Evolutionary conservation across 2,113 vertebrate species (phyloP), one percentile per base, ranked within the genome.

Genomic region (Anguilla japonica): DNA sequence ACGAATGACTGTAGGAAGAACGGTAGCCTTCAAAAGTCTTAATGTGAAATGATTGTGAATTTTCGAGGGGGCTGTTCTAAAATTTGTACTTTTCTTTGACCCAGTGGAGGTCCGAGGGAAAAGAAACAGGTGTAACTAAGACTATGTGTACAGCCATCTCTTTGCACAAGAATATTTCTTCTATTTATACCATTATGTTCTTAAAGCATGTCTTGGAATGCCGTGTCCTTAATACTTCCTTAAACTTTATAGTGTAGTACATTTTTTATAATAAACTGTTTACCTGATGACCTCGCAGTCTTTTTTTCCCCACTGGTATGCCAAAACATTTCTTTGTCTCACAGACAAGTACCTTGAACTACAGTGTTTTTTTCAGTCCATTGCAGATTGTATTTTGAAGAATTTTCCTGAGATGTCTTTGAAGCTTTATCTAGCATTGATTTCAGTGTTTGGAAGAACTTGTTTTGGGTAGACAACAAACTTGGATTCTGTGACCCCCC

Each of bases 181-280:
- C 67, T 71, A 85, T 85, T 88, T 91, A 89, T 96, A 95, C 95
- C 94, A 94, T 96, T 91, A 71, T 87, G 63, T 94, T 91, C 91
- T 87, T 90, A 90, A 89, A 93, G 95, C 94, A 95, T 96, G 95
- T 94, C 91, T 88, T 89, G 90, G 91, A 93, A 95, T 94, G 94
- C 93, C 91, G 93, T 94, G 95, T 95, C 90, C 92, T 94, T 95
- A 94, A 91, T 93, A 93, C 90, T 92, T 93, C 87, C 90, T 93
- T 92, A 91, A 93, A 94, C 92, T 95, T 94, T 93, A 91, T 89
- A 91, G 94, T 94, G 94, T 93, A 89, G 93, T 82, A 93, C 90
- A 82, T 95, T 96, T 34, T 93, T 96, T 95, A 95, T 96, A 95
- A 95, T 95, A 95, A 96, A 96, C 93, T 91, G 92, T 94, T 95